These are phyloP conservation scores for Limosa lapponica DNA, from an alignment of 2,797 vertebrate species.

Conservation along the genomic window DNA sequence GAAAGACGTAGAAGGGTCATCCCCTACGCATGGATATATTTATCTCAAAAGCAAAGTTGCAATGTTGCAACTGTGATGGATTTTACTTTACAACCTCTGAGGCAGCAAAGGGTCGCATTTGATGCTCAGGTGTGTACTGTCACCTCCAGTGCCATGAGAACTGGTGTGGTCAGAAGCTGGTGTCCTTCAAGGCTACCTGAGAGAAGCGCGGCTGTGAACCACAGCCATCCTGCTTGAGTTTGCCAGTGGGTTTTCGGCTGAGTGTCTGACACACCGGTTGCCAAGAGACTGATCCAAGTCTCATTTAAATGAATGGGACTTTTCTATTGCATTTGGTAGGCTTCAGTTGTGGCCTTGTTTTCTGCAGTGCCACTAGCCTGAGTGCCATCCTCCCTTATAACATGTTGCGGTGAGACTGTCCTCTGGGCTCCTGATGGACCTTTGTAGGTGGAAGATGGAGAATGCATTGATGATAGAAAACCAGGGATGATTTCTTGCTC, in stretches of 20 bases:
- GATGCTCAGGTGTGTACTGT: not conserved
- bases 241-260: constrained; percentile 28
- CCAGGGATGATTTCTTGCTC: not conserved
- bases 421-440: not conserved
- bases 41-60: not conserved
- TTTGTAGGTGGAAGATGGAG: not conserved
- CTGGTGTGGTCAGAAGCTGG: not conserved
- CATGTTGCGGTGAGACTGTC: not conserved
- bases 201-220: not conserved
- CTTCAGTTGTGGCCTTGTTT: not conserved
- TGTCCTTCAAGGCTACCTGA: not conserved
- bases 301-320: constrained; percentile 25
- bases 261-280: constrained; percentile 12
- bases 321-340: constrained; percentile 4
- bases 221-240: not conserved
- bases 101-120: accelerated
- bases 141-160: not conserved
- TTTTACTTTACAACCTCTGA: not conserved
- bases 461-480: not conserved
- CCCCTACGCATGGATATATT: accelerated
- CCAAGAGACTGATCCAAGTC: constrained; percentile 30
- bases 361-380: not conserved
- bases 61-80: too few relatives aligned
- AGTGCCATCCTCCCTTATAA: not conserved
- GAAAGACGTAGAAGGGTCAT: not conserved